Evolutionary conservation across 2,888 invertebrate genomes (phyloP), one percentile per base, ranked within the genome.

Genomic region (Plagiodera versicolora): DNA sequence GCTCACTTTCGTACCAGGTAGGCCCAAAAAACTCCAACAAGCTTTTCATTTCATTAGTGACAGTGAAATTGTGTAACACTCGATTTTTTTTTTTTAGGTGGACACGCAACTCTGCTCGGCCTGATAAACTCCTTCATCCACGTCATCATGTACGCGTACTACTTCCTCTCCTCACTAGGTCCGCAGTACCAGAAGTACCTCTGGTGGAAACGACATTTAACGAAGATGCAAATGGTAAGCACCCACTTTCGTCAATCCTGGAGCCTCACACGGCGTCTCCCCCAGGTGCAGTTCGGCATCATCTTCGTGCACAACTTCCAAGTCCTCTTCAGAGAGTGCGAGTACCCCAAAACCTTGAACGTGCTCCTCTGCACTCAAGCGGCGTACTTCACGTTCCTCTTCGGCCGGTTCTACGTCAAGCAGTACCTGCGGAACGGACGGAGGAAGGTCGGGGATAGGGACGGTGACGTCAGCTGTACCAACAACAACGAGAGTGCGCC

Each of bases 151-250:
- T 97, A 97, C 79, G 83, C 89, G 1, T 97, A 97, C 79, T 95
- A 95, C 74, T 85, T 96, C 83, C 77, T 96, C 58, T 89, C 97
- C 0, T 95, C 95, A 0, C 83, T 95, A 76, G 92, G 96, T 24
- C 96, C 95, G 0, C 85, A 89, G 70, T 90, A 89, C 79, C 93
- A 93, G 76, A 89, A 89, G 79, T 95, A 92, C 76, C 82, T 96
- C 65, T 95, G 94, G 89, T 96, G 96, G 96, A 96, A 96, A 81
- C 91, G 89, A 70, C 90, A 96, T 80, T 89, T 97, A 70, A 96
- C 96, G 24, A 89, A 88, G 20, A 82, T 96, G 75, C 95, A 95
- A 85, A 92, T 95, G 89, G 94, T 94, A 83, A 80, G 81, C 80
- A 61, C n/a, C 50, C 1, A 20, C 18, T 18, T 18, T 49, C 28